Base-by-base conservation (phyloP, 2,888 invertebrate genomes). In the Zelleria hepariella region DNA sequence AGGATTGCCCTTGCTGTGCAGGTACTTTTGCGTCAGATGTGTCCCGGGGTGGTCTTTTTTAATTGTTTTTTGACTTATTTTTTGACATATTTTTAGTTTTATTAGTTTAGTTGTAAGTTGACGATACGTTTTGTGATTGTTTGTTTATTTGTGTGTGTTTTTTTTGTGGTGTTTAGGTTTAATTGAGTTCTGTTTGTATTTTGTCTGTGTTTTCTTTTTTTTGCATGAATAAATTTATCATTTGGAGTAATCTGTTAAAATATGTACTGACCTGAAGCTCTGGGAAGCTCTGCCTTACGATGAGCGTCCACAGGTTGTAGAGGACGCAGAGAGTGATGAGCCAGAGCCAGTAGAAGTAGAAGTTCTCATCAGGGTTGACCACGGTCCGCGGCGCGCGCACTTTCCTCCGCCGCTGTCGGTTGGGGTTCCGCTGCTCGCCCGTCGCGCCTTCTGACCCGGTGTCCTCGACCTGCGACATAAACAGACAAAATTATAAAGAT, bases 291-390 rank as follows among this genome's bases (percentile, higher is more conserved):
- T 98, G 96, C 59, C 98, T 91, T 53, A 97, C 98, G 69, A 98
- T 98, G 64, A 97, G 91, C 27, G 98, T 96, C 98, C 98, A 98
- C 67, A 97, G 91, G 86, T 98, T 98, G 86, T 98, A 98, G 62
- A 98, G 91, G 68, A 98, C 96, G 78, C 96, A 96, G 65, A 93
- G 81, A 56, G 98, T 97, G 68, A 97, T 91, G 64, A 97, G 83
- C 91, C 96, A 94, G 68, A 98, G 77, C 98, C 98, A 98, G 83
- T 97, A 95, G 89, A 97, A 98, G 90, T 97, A 97, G 85, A 97
- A 95, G 83, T 96, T 97, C 74, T 97, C 97, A 85, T 98, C 97
- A 0, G 98, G 98, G 84, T 98, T 97, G 67, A 98, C 95, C 58
- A 98, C 97, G 24, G 94, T 93, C 59, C 93, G 90, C 1, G 95